Base-by-base conservation (phyloP, 2,797 vertebrate genomes). In the Myoxocephalus aenaeus region DNA sequence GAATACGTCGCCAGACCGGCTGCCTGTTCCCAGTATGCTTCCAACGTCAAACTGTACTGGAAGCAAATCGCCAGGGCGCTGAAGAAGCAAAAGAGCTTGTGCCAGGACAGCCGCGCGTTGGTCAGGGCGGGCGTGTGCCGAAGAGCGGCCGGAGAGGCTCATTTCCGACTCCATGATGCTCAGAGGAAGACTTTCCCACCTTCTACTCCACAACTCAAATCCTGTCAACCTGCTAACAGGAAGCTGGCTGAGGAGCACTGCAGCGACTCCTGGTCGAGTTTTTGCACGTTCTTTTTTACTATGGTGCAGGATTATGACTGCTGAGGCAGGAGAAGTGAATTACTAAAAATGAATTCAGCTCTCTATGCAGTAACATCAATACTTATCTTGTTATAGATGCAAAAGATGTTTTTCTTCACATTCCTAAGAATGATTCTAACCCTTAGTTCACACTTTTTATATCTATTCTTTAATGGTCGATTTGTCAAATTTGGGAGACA, bases 231-330 rank as follows among this genome's bases (percentile, higher is more conserved):
- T 6, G 87, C 88, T 3, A 95, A 95, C 86, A 92, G 42, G 75
- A 96, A 93, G 80, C 78, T 88, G 36, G 97, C 96, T 18, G 79
- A 95, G 77, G 96, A 97, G 18, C 94, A 95, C 83, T 99, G 97
- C 59, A 93, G 86, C 2, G 86, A 94, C 36, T 61, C 93, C 29
- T 97, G 97, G 92, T 84, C 94, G 1, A 95, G 95, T 38, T 7
- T 97, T 1, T 99, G 98, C 89, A 91, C 89, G 0, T 96, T 99
- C 70, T 90, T 99, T 53, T 93, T 98, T 29, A 90, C 94, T 1
- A 96, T 98, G 95, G 38, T 98, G 40, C 96, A 97, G 83, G 93
- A 93, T 74, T 94, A 94, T 14, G 94, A 94, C 0, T 98, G 97
- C 79, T 95, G 88, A 95, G 42, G 27, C 32, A 14, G 18, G 29